Evolutionary conservation across 1,140 invertebrate genomes (phyloP).

Genomic region (Trialeurodes vaporariorum): DNA sequence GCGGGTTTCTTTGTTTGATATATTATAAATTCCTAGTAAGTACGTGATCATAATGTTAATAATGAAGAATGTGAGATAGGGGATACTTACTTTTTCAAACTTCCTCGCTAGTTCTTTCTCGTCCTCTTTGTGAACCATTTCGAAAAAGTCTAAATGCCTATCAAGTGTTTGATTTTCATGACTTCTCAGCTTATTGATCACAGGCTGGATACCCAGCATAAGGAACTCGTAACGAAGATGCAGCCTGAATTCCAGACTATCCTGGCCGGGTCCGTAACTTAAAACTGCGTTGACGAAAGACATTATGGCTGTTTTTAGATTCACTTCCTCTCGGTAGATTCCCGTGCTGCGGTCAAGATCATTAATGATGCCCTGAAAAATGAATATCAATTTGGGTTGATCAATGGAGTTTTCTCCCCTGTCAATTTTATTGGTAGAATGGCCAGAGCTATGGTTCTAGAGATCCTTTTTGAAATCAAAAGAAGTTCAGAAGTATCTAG

Average conservation of each 20-base stretch:
- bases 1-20: no score
- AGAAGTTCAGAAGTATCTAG: no score
- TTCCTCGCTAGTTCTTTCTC: slow-evolving; percentile 85
- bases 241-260: slow-evolving; percentile 87
- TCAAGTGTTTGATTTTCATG: slow-evolving; percentile 91
- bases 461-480: no score
- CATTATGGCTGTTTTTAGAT: slow-evolving; percentile 93
- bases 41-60: no score
- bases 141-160: slow-evolving; percentile 86
- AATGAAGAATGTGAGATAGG: no score
- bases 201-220: slow-evolving; percentile 92
- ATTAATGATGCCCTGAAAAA: slow-evolving; percentile 68
- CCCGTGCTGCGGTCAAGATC: slow-evolving; percentile 85
- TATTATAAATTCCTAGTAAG: no score
- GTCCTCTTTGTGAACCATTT: slow-evolving; percentile 95
- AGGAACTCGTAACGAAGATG: slow-evolving; percentile 93
- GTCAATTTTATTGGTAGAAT: no score
- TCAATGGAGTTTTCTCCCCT: no score
- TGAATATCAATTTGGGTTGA: no score
- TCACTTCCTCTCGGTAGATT: slow-evolving; percentile 71
- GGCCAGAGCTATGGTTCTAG: no score
- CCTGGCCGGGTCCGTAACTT: slow-evolving; percentile 91
- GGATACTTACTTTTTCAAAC: slow-evolving; percentile 55
- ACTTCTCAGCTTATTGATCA: slow-evolving; percentile 81
- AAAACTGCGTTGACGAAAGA: slow-evolving; percentile 95